Percentiles rank a stretch among this genome's conserved stretches.
phyloP scores from a whole-genome alignment of 2,888 invertebrate species.

The Diarsia dahlii region DNA sequence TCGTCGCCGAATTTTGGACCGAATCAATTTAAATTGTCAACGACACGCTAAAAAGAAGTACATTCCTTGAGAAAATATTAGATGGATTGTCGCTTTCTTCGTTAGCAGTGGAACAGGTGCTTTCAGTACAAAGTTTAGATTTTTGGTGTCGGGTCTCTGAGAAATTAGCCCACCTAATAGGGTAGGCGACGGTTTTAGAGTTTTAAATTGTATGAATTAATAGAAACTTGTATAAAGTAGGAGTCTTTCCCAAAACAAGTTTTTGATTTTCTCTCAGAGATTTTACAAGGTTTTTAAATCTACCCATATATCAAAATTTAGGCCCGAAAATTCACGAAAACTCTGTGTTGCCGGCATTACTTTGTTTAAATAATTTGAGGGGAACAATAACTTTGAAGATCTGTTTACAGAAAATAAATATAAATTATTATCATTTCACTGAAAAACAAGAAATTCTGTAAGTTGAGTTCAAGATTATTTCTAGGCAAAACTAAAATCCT shows the following conservation, averaged over 20 bases:
- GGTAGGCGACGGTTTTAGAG: not conserved
- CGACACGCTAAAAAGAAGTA: too few species aligned
- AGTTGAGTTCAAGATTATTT: not conserved
- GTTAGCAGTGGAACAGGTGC: not conserved
- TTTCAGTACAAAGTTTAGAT: not conserved
- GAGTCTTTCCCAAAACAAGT: not conserved
- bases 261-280: too few species aligned
- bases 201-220: conserved; percentile 1
- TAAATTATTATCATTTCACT: not conserved
- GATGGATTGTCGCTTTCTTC: not conserved
- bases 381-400: not conserved
- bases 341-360: not conserved
- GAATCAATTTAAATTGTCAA: too few species aligned
- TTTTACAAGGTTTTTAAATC: too few species aligned
- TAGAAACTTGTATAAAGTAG: not conserved
- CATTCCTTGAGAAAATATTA: not conserved
- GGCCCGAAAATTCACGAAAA: not conserved
- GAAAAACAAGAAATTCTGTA: not conserved
- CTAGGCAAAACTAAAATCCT: not conserved
- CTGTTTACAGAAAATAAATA: not conserved
- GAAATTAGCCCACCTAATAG: conserved; percentile 19
- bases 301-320: not conserved
- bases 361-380: not conserved
- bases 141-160: conserved; percentile 3
- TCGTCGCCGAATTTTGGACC: too few species aligned